phyloP scores from a whole-genome alignment of 2,113 vertebrate genomes.

The Electrona antarctica region DNA sequence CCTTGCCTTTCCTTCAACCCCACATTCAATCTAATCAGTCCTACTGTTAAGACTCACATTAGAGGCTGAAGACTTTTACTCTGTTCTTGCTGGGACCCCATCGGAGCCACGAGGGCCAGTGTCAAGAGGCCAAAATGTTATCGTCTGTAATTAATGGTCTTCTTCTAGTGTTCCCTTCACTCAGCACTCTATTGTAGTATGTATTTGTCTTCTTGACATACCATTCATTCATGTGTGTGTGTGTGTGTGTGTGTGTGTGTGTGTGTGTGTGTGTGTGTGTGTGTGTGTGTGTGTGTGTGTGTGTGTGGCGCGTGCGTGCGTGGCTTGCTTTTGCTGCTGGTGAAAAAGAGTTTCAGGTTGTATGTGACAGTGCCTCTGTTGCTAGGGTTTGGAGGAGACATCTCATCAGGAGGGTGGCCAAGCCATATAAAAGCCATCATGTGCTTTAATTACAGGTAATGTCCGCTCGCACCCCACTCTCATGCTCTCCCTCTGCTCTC shows the following conservation, averaged over 20 bases:
- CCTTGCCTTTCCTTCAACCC: slow-evolving; percentile 52
- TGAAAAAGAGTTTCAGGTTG: slow-evolving; percentile 51
- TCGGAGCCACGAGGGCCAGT: slow-evolving; percentile 5
- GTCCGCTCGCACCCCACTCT: slow-evolving; percentile 62
- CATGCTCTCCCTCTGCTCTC: slow-evolving; percentile 66
- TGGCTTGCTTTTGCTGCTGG: slow-evolving; percentile 24
- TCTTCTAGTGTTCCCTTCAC: slow-evolving; percentile 40
- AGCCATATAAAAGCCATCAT: slow-evolving; percentile 79
- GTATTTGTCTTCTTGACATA: slow-evolving; percentile 4
- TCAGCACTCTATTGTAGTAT: slow-evolving; percentile 33
- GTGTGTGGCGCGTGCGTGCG: background rate
- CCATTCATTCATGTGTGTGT: background rate
- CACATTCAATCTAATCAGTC: slow-evolving; percentile 67
- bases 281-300: background rate
- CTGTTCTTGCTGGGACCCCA: background rate
- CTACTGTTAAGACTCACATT: slow-evolving; percentile 48
- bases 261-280: too few species aligned
- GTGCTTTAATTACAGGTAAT: slow-evolving; percentile 86
- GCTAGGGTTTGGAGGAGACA: slow-evolving; percentile 60
- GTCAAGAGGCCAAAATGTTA: background rate
- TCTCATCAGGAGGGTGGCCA: slow-evolving; percentile 72
- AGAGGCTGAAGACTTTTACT: slow-evolving; percentile 14
- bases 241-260: background rate
- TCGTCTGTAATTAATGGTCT: slow-evolving; percentile 49
- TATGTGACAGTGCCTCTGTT: slow-evolving; percentile 48